Percentiles rank a stretch among this genome's conserved stretches.
Conservation (phyloP, 1,140 invertebrate genomes). For the Megalopta genalis region DNA sequence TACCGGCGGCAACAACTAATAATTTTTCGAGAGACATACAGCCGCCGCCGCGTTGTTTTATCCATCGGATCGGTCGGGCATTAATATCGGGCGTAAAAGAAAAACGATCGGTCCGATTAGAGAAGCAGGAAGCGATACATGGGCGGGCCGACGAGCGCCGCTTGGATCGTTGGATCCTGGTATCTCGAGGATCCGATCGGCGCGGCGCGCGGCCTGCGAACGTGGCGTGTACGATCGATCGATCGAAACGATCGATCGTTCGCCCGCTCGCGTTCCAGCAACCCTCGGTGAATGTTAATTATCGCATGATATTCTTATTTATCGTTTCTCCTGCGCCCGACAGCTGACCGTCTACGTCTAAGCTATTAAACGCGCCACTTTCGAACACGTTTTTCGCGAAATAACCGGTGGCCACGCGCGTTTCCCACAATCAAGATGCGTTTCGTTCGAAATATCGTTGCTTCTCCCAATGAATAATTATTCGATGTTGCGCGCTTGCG, state of each 20-base stretch:
- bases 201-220: conserved; percentile 13
- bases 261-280: conserved; percentile 48
- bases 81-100: conserved; percentile 34
- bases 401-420: background rate
- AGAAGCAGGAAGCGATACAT: conserved; percentile 61
- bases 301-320: conserved; percentile 65
- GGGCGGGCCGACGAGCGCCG: conserved; percentile 33
- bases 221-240: conserved; percentile 42
- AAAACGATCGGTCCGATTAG: conserved; percentile 53
- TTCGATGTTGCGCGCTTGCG: too few species aligned
- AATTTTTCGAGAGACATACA: background rate
- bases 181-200: conserved; percentile 59
- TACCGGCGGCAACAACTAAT: background rate
- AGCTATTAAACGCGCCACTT: background rate
- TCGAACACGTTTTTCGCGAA: background rate
- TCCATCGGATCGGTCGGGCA: background rate
- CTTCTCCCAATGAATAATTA: too few species aligned
- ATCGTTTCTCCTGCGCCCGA: conserved; percentile 36
- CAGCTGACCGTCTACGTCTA: conserved; percentile 21
- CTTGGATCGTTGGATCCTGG: conserved; percentile 28
- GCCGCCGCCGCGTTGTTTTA: background rate
- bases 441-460: background rate
- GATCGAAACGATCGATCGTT: conserved; percentile 52
- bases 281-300: conserved; percentile 59
- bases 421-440: background rate